Base-by-base conservation (phyloP, 2,888 invertebrate species). In the Stenodera caucasica region DNA sequence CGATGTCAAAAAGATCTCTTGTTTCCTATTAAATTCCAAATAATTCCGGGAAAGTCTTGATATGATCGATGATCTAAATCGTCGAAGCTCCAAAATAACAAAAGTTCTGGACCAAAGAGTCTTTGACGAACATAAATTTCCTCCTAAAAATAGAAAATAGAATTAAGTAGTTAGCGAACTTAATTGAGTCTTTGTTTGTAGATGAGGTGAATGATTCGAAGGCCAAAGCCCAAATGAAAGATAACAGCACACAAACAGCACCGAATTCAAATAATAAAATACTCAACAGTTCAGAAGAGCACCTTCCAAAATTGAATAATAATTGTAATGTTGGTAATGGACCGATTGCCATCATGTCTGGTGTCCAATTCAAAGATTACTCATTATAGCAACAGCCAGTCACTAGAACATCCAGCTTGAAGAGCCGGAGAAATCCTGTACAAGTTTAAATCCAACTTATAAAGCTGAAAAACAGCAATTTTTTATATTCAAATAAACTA, bases 241-340 rank as follows among this genome's bases (percentile, higher is more conserved):
- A 81, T 59, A 73, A 60, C 58, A 72, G 78, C 60, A 80, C 80
- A 14, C 79, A 80, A 73, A 80, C 80, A n/a, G 69, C 71, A 26
- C 74, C 75, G 12, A 64, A 72, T 29, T 64, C 72, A 12, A 67
- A 67, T 58, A 67, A 64, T 52, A 73, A 72, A 57, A 66, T 70
- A 35, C 64, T 73, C 23, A 69, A 73, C 50, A 71, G 70, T 49
- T 70, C 76, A 2, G 67, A 75, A n/a, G 76, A 77, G 50, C 71
- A 72, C 45, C 61, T 74, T 50, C 73, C 72, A 15, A 80, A 78
- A 67, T 72, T 78, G 8, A 80, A 79, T 69, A 80, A 80, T 68
- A 80, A 80, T 58, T 75, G 74, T 66, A 77, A 73, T 61, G 73
- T 79, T 11, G 75, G 75, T 9, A 80, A 81, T 57, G 80, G 80